These are phyloP conservation scores for Pholis gunnellus DNA, from an alignment of 2,113 vertebrate species.

Conservation along the genomic window DNA sequence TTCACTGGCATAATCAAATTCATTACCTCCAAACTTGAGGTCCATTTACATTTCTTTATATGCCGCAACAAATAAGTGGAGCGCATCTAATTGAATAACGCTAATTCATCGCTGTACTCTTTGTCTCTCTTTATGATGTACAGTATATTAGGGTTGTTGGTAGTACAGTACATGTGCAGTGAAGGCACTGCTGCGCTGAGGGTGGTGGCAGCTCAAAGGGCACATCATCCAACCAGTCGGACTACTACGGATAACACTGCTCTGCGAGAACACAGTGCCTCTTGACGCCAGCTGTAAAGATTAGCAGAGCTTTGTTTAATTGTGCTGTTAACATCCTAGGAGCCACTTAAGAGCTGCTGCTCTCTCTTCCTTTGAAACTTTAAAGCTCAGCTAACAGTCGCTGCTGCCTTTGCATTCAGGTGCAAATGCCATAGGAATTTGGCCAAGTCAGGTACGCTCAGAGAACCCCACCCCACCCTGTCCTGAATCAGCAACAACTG, in stretches of 20 bases:
- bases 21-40: constrained; percentile 69
- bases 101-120: constrained; percentile 62
- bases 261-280: constrained; percentile 63
- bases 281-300: constrained; percentile 76
- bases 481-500: constrained; percentile 23
- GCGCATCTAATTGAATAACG: constrained; percentile 77
- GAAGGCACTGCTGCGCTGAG: constrained; percentile 38
- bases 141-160: constrained; percentile 45
- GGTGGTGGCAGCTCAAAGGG: constrained; percentile 49
- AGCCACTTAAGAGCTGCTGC: constrained; percentile 59
- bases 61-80: constrained; percentile 67
- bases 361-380: constrained; percentile 59
- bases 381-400: constrained; percentile 64
- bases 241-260: constrained; percentile 49
- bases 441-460: constrained; percentile 38
- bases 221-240: constrained; percentile 72
- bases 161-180: constrained; percentile 25
- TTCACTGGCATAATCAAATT: constrained; percentile 68
- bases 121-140: constrained; percentile 53
- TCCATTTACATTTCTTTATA: constrained; percentile 77
- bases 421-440: constrained; percentile 55
- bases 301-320: constrained; percentile 83
- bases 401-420: constrained; percentile 48
- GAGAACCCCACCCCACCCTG: not conserved
- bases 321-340: constrained; percentile 68